Conservation (phyloP, 1,140 invertebrate species). For the Ladona fulva region DNA sequence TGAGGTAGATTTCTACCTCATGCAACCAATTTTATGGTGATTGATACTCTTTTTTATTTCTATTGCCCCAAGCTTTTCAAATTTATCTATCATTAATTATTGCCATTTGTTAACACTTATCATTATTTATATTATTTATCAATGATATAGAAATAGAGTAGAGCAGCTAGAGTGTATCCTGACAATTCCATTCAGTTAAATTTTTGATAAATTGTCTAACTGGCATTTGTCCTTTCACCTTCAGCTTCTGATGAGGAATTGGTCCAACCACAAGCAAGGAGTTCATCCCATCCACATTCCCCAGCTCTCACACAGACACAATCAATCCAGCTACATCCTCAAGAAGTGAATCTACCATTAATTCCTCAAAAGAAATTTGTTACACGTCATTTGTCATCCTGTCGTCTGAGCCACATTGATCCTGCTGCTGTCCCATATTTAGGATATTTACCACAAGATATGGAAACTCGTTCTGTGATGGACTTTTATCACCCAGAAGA, state of each 20-base stretch:
- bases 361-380: slow-evolving; percentile 46
- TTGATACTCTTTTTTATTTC: no score
- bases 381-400: slow-evolving; percentile 64
- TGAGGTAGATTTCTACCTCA: no score
- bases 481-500: slow-evolving; percentile 85
- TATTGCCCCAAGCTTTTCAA: no score
- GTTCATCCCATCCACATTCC: not conserved
- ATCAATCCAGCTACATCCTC: not conserved
- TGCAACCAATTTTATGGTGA: no score
- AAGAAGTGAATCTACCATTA: slow-evolving; percentile 35
- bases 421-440: slow-evolving; percentile 67
- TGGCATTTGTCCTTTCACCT: not conserved
- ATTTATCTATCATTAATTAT: no score
- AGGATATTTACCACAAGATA: slow-evolving; percentile 82
- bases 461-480: slow-evolving; percentile 70
- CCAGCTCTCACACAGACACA: not conserved
- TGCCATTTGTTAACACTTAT: no score
- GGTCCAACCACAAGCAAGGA: not conserved
- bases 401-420: slow-evolving; percentile 66
- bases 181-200: no score
- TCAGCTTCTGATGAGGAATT: not conserved
- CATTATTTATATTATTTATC: no score
- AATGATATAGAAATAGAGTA: no score
- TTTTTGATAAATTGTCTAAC: no score
- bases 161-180: no score